Evolutionary conservation across 2,797 vertebrate species (phyloP), one percentile per base, ranked within the genome.

Genomic region (Lates japonicus): DNA sequence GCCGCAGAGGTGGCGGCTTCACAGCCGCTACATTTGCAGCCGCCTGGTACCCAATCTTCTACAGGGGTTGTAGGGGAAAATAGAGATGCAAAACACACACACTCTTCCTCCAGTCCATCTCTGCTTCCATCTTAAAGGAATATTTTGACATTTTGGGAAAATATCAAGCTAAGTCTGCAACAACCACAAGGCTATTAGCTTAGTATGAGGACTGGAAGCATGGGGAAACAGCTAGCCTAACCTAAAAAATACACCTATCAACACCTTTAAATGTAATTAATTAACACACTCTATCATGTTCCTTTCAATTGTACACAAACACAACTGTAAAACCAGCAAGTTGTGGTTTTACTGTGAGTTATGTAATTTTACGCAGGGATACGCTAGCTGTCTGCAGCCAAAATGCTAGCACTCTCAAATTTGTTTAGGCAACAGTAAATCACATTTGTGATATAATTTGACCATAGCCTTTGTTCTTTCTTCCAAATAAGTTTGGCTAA

Each of bases 1-100:
- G 92, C 88, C 77, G 7, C 87, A 55, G 70, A 89, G 90, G 82
- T 81, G 70, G 73, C 66, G 12, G 68, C 82, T 54, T 80, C 78
- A 64, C 68, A 66, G 77, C 65, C 58, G 46, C 82, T 93, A 89
- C 90, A 92, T 92, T 88, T 92, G 87, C 81, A 69, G 74, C 86
- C 57, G 74, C 86, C 84, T 86, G 83, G 82, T 82, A 84, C 75
- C 52, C 76, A 54, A 71, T 84, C 83, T 80, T 86, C 74, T 57
- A 62, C 64, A 68, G 33, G 9, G 74, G 58, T 71, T 46, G 68
- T 10, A 20, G 19, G 57, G 66, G 44, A 58, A 71, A 60, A 33
- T 67, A 48, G 55, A 7, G 66, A 13, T 3, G 11, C 9, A 41
- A 1, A 0, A 20, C 46, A 48, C n/a, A 60, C 64, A 48, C 42